phyloP scores from a whole-genome alignment of 2,888 invertebrate genomes.

The Prenolepis imparis region DNA sequence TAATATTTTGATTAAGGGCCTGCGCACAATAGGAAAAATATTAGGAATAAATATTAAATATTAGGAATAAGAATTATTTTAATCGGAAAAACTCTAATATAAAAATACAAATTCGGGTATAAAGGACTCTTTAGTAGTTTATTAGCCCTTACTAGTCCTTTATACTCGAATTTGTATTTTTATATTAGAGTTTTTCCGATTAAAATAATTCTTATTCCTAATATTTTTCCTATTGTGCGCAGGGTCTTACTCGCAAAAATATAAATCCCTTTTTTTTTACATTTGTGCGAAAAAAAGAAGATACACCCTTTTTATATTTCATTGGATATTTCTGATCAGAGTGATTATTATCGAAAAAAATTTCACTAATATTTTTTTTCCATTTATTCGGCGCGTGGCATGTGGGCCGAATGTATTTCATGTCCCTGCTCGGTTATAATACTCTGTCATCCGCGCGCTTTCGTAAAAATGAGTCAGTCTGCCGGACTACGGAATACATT shows the following conservation, averaged over 20 bases:
- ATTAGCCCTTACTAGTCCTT: too few species aligned
- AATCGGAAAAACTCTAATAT: too few species aligned
- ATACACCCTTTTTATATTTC: neutral
- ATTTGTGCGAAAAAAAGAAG: neutral
- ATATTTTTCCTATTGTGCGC: too few species aligned
- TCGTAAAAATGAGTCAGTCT: constrained; percentile 54
- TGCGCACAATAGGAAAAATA: too few species aligned
- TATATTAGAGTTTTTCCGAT: too few species aligned
- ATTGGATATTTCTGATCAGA: neutral
- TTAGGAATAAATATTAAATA: too few species aligned
- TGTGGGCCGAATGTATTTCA: constrained; percentile 19
- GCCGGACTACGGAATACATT: constrained; percentile 49
- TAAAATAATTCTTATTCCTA: too few species aligned
- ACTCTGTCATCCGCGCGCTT: constrained; percentile 53
- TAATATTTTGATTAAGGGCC: constrained; percentile 24
- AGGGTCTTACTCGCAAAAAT: constrained; percentile 7
- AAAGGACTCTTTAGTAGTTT: too few species aligned
- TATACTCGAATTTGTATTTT: too few species aligned
- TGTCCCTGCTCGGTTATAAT: constrained; percentile 44
- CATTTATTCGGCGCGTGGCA: neutral
- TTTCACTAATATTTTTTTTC: constrained; percentile 13
- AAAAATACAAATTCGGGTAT: too few species aligned
- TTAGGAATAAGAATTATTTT: too few species aligned
- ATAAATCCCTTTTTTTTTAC: neutral
- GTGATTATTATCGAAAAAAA: constrained; percentile 23